A percentile compares a stretch with the other conserved stretches of the same genome.
Evolutionary conservation across 2,113 vertebrate species (phyloP).

Genomic region (Pantherophis guttatus): DNA sequence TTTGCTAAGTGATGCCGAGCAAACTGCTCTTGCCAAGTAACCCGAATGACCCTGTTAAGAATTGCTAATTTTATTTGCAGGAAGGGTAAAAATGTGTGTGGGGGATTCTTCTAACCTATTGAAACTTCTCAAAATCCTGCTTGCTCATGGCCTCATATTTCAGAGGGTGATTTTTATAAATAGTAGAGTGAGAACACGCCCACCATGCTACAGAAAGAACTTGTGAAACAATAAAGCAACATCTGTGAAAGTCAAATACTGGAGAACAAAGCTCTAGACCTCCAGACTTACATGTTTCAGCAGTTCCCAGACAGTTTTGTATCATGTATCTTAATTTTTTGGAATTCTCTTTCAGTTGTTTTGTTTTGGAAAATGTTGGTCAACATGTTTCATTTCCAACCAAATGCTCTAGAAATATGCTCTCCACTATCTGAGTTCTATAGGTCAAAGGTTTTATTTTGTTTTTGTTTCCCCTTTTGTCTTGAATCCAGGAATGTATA

Average conservation of each 20-base stretch:
- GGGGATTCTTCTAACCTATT: constrained; percentile 18
- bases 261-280: constrained; percentile 9
- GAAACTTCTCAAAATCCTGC: constrained; percentile 15
- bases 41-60: constrained; percentile 24
- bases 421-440: background rate
- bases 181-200: constrained; percentile 13
- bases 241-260: constrained; percentile 36
- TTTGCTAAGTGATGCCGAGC: constrained; percentile 5
- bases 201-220: constrained; percentile 29
- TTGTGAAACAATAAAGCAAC: constrained; percentile 12
- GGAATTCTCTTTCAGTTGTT: constrained; percentile 15
- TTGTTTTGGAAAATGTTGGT: constrained; percentile 24
- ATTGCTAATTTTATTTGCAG: constrained; percentile 25
- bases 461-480: background rate
- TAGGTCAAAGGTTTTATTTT: background rate
- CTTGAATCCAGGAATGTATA: background rate
- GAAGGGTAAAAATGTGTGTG: background rate
- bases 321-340: constrained; percentile 20
- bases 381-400: background rate
- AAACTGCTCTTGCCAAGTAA: constrained; percentile 20
- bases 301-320: constrained; percentile 10
- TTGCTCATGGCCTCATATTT: constrained; percentile 31
- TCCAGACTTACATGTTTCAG: constrained; percentile 22
- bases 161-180: constrained; percentile 31
- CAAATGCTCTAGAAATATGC: background rate